Evolutionary conservation across 1,140 invertebrate species (phyloP), one percentile per base, ranked within the genome.

Genomic region (Liolophura sinensis): DNA sequence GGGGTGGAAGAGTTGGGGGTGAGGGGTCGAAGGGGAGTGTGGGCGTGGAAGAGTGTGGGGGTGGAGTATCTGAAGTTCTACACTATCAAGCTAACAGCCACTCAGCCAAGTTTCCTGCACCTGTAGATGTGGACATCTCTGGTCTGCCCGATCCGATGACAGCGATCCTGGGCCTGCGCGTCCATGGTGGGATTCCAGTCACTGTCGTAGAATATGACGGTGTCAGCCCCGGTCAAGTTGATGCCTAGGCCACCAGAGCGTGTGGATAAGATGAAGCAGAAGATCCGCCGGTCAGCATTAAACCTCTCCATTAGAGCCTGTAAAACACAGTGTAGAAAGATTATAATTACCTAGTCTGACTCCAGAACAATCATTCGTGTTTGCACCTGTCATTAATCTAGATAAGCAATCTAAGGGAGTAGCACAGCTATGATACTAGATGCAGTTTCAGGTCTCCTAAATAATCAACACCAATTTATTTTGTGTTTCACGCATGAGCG

Each of bases 161-260:
- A 98, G 73, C 97, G 88, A 86, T 99, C 98, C 86, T 99, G 97
- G 62, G 97, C 97, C 73, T 89, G 97, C 55, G 96, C 96, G 89
- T 99, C 97, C 97, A 99, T 99, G 0, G 97, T 99, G 54, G 97
- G 97, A 90, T 99, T 99, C 98, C 97, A 99, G 86, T 99, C 98
- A 70, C 95, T 97, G 86, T 99, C 98, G 85, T 99, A 99, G 87
- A 99, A 99, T 81, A 99, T 93, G 54, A 99, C 98, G 73, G 96
- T 98, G 86, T 99, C 98, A 46, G 98, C 98, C 61, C 98, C 98
- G 14, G 97, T 99, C 62, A 99, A 87, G 89, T 99, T 99, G 18
- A 99, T 93, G 65, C 98, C 98, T 58, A 99, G 92, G 73, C 98
- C 98, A 78, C 97, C 98, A 55, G 95, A 97, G 60, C 98, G 89